phyloP scores from a whole-genome alignment of 2,113 vertebrate genomes.

The Orcinus orca region DNA sequence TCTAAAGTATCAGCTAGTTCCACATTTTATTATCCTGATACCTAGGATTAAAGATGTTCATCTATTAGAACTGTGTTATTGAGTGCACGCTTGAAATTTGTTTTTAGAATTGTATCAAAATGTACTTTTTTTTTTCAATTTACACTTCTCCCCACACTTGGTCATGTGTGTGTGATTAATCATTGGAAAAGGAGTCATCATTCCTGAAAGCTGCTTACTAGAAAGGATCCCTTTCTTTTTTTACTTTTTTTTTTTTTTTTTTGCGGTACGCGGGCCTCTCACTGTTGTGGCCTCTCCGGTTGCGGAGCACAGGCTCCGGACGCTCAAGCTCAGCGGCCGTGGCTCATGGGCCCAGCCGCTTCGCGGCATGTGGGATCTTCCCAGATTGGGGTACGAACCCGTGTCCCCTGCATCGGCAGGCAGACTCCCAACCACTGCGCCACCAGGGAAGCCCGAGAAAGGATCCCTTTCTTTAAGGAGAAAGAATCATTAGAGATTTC shows the following conservation, averaged over 20 bases:
- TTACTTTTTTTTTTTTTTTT: too few relatives aligned
- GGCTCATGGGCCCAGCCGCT: too few relatives aligned
- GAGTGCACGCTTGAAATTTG: slow-evolving; percentile 17
- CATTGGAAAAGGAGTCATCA: slow-evolving; percentile 3
- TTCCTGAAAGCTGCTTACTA: slow-evolving; percentile 41
- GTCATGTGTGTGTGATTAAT: slow-evolving; percentile 36
- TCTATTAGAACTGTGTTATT: background rate
- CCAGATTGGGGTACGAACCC: too few relatives aligned
- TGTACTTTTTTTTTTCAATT: slow-evolving; percentile 58
- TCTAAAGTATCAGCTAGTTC: background rate
- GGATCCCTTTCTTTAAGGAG: slow-evolving; percentile 5
- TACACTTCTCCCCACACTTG: slow-evolving; percentile 53
- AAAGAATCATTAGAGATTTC: background rate
- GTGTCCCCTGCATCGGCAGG: too few relatives aligned
- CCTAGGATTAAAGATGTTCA: background rate
- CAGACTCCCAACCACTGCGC: too few relatives aligned
- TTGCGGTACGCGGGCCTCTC: too few relatives aligned
- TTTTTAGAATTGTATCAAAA: slow-evolving; percentile 48
- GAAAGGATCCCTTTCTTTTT: slow-evolving; percentile 40
- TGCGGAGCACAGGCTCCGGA: too few relatives aligned
- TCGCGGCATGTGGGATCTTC: too few relatives aligned
- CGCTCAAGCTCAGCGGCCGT: too few relatives aligned
- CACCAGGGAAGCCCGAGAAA: too few relatives aligned
- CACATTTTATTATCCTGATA: background rate
- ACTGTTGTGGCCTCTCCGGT: too few relatives aligned